Percentiles rank a stretch among this genome's conserved stretches.
phyloP scores from a whole-genome alignment of 2,888 invertebrate genomes.

The Trachelus tabidus region DNA sequence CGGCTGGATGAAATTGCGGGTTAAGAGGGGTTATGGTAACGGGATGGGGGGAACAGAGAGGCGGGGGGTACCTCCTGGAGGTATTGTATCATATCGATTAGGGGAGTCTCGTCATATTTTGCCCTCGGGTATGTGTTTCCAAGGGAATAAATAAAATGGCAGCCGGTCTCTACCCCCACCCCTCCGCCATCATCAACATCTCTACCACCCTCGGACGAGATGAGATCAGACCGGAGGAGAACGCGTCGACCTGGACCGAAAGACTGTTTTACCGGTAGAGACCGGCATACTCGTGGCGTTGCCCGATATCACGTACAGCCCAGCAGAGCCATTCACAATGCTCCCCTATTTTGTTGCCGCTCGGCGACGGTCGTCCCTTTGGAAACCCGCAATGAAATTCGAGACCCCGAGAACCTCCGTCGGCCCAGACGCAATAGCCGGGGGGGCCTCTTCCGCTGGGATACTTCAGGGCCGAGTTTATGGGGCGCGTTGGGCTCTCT shows the following conservation, averaged over 20 bases:
- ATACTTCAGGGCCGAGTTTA: conserved; percentile 25
- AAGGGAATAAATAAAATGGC: conserved; percentile 36
- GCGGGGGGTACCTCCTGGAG: not conserved
- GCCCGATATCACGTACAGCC: not conserved
- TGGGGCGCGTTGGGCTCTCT: conserved; percentile 25
- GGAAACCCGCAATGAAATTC: conserved; percentile 36
- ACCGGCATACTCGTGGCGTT: not conserved
- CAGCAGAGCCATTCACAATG: conserved; percentile 7
- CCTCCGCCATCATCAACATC: not conserved
- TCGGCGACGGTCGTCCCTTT: conserved; percentile 23
- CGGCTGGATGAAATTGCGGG: not conserved
- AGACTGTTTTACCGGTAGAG: not conserved
- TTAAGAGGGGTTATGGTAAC: not conserved
- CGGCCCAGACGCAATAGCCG: not conserved
- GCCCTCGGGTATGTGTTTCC: conserved; percentile 21
- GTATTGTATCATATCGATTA: conserved; percentile 28
- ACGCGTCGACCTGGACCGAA: not conserved
- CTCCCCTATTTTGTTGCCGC: conserved; percentile 23
- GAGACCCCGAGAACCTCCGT: conserved; percentile 24
- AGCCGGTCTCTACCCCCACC: conserved; percentile 2
- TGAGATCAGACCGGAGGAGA: not conserved
- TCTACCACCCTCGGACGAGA: not conserved
- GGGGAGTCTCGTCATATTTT: conserved; percentile 19
- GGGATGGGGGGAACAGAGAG: too few species aligned
- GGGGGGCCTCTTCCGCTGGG: conserved; percentile 21